phyloP scores from a whole-genome alignment of 1,140 invertebrate species.

The Mesaphorura yosii region DNA sequence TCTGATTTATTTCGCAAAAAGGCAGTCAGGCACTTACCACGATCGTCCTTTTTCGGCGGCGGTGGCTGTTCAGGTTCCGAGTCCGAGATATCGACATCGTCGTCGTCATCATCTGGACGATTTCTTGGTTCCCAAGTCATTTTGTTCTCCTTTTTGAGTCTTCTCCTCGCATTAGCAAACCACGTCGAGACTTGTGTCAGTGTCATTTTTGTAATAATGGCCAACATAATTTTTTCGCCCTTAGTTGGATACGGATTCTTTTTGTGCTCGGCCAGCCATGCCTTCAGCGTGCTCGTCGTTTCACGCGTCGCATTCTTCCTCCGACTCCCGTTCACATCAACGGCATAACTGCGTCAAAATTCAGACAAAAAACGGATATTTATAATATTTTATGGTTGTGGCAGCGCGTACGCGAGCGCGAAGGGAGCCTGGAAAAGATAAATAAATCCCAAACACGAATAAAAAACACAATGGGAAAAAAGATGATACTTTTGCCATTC shows the following conservation, averaged over 20 bases:
- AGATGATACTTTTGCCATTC: too few relatives aligned
- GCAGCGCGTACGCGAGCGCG: background rate
- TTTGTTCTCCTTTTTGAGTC: conserved; percentile 59
- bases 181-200: conserved; percentile 54
- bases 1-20: too few relatives aligned
- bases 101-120: conserved; percentile 41
- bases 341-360: conserved; percentile 58
- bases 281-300: conserved; percentile 88
- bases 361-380: background rate
- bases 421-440: too few relatives aligned
- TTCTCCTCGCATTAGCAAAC: conserved; percentile 53
- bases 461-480: background rate
- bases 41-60: conserved; percentile 33
- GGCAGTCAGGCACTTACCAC: conserved; percentile 28
- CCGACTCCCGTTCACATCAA: conserved; percentile 78
- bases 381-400: background rate
- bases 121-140: conserved; percentile 52
- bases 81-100: conserved; percentile 32
- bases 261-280: conserved; percentile 72
- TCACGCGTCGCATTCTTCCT: conserved; percentile 95
- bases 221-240: conserved; percentile 53
- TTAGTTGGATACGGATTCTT: conserved; percentile 54
- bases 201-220: conserved; percentile 54
- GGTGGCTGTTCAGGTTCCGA: conserved; percentile 25
- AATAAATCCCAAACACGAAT: too few relatives aligned